A percentile compares a stretch with the other conserved stretches of the same genome.
phyloP scores from a whole-genome alignment of 2,113 vertebrate species.

The Pholis gunnellus region DNA sequence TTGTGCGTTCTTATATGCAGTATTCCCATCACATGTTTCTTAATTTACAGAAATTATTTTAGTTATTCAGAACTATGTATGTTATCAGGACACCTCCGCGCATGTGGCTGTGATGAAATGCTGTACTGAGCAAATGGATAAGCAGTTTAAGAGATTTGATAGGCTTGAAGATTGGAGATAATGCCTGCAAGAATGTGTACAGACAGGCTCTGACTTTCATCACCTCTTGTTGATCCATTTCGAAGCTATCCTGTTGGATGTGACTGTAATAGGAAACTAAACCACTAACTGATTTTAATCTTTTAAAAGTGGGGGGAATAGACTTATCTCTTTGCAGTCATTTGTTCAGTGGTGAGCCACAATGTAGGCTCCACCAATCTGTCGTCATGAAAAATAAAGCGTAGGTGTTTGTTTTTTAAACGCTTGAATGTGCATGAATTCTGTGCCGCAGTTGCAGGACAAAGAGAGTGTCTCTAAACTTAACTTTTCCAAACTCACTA shows the following conservation, averaged over 20 bases:
- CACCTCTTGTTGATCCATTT: background rate
- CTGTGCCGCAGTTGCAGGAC: background rate
- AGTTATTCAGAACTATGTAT: background rate
- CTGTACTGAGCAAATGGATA: conserved; percentile 49
- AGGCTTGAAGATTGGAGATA: conserved; percentile 49
- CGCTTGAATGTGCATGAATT: background rate
- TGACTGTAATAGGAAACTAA: background rate
- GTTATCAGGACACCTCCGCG: background rate
- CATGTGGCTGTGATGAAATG: conserved; percentile 9
- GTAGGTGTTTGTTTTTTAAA: background rate
- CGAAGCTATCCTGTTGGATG: background rate
- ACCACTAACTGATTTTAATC: background rate
- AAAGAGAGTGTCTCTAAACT: background rate
- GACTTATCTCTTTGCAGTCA: background rate
- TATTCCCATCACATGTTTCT: background rate
- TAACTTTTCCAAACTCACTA: background rate
- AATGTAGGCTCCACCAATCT: conserved; percentile 11
- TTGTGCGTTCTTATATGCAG: background rate
- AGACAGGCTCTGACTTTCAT: background rate
- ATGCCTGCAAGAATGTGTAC: conserved; percentile 31
- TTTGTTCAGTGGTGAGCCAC: background rate
- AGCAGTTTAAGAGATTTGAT: conserved; percentile 78
- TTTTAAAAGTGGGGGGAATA: background rate
- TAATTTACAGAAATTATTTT: background rate
- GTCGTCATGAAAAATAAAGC: background rate